Base-by-base conservation (phyloP, 2,797 vertebrate species). In the Gallinago nigripennis region DNA sequence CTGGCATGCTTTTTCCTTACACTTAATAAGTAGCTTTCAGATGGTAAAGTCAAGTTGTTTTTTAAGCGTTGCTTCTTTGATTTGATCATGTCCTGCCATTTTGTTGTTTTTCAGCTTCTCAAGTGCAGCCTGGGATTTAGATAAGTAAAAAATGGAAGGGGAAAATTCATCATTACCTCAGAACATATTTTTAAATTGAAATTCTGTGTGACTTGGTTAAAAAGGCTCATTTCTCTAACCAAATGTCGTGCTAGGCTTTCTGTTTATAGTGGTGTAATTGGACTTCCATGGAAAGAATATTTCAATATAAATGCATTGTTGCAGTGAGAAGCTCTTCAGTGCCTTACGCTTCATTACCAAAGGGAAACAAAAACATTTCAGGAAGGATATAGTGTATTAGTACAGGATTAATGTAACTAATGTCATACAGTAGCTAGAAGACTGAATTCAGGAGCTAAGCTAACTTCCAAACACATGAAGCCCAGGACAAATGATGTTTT, bases 231-330 rank as follows among this genome's bases (percentile, higher is more conserved):
- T 91, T 79, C 33, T 81, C 31, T 73, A 85, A 77, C 2, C 16
- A 87, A 89, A 69, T 31, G 37, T 66, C 33, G 57, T 64, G 35
- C 41, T 56, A 68, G 41, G 14, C 31, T 94, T 90, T 94, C 53
- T 57, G 6, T 39, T 87, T 65, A 94, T 83, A 81, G 37, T 6
- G 1, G 14, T 66, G 35, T 87, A 89, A 90, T 46, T 92, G 28
- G 19, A 89, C 92, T 94, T 93, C 71, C 28, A 60, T 28, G 20
- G 76, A 91, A 88, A 82, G 3, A 87, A 50, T 90, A 78, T 90
- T 94, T 92, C 77, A 75, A 6, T 81, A 57, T 33, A 68, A 86
- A 71, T 68, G 7, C 16, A 46, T 75, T 45, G 10, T 91, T 90
- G 37, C 31, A 86, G 21, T 65, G 24, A 54, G 48, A 90, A 64